Evolutionary conservation across 2,888 invertebrate species (phyloP).

Genomic region (Hedychridium roseum): DNA sequence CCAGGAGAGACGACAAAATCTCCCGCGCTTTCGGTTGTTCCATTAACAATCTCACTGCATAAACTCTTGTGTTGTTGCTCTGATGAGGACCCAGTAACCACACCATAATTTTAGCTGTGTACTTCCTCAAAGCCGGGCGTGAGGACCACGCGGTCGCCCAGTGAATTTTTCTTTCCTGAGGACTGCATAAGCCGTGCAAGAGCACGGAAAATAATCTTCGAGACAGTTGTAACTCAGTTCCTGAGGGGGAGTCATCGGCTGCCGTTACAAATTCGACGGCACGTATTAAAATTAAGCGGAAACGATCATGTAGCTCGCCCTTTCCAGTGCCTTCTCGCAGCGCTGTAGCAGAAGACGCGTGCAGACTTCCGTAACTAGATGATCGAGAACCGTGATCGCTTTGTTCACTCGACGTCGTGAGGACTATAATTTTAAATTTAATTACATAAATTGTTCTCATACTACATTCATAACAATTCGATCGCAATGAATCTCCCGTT

Average conservation of each 20-base stretch:
- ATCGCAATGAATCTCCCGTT: too few relatives aligned
- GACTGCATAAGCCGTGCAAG: conserved; percentile 62
- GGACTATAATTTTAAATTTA: conserved; percentile 29
- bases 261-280: conserved; percentile 66
- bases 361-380: conserved; percentile 54
- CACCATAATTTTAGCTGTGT: conserved; percentile 63
- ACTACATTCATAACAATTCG: conserved; percentile 1
- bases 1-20: conserved; percentile 59
- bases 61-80: conserved; percentile 61
- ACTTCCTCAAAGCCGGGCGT: conserved; percentile 57
- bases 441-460: background rate
- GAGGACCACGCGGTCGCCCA: conserved; percentile 60
- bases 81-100: conserved; percentile 66
- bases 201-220: conserved; percentile 67
- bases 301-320: conserved; percentile 67
- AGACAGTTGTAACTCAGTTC: conserved; percentile 62
- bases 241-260: conserved; percentile 47
- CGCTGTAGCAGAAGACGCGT: conserved; percentile 32
- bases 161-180: conserved; percentile 52
- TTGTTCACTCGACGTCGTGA: conserved; percentile 60
- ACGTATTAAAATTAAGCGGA: conserved; percentile 65
- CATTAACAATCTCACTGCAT: conserved; percentile 62
- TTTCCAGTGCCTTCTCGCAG: conserved; percentile 54
- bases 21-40: conserved; percentile 63
- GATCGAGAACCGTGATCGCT: conserved; percentile 58